A percentile compares a stretch with the other conserved stretches of the same genome.
Conservation (phyloP, 2,113 vertebrate genomes). For the Sylvietta virens region DNA sequence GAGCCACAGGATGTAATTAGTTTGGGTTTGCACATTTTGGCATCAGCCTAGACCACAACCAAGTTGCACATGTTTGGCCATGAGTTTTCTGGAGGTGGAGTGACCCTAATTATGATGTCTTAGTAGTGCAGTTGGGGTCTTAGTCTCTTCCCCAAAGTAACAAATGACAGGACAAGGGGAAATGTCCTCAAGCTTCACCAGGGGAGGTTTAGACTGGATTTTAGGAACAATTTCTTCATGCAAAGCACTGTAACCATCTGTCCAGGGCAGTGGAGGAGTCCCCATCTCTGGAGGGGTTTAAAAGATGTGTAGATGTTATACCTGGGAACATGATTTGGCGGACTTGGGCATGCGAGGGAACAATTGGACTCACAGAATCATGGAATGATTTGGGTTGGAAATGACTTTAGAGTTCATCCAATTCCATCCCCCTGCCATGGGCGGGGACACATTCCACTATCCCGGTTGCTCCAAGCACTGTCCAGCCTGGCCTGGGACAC, state of each 20-base stretch:
- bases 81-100: background rate
- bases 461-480: background rate
- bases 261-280: background rate
- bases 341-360: background rate
- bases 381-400: background rate
- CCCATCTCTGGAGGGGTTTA: background rate
- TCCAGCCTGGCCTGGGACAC: background rate
- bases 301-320: rapidly evolving
- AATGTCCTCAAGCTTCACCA: rapidly evolving
- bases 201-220: background rate
- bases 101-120: background rate
- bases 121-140: background rate
- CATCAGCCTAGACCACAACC: background rate
- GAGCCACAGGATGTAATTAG: background rate
- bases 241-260: background rate
- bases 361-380: background rate
- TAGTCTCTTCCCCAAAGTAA: background rate
- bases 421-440: background rate
- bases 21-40: slow-evolving; percentile 16
- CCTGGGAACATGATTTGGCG: background rate
- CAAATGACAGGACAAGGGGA: background rate
- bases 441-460: background rate
- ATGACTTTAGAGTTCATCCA: background rate
- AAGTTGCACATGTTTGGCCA: background rate
- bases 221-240: background rate